phyloP scores from a whole-genome alignment of 2,888 invertebrate species.

The Callosobruchus maculatus region DNA sequence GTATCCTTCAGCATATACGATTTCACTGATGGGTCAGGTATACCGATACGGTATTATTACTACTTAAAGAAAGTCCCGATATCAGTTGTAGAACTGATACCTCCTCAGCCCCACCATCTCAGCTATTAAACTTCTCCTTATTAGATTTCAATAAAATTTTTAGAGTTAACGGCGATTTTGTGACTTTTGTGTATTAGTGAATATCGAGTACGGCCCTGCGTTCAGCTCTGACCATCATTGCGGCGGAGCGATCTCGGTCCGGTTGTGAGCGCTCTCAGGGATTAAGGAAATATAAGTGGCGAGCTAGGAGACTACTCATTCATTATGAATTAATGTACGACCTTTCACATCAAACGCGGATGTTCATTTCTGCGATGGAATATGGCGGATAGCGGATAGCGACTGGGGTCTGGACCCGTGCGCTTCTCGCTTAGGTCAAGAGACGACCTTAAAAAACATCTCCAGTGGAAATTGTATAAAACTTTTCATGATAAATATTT shows the following conservation, averaged over 20 bases:
- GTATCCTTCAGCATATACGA: too few relatives aligned
- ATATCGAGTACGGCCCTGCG: slow-evolving; percentile 15
- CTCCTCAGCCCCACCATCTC: too few relatives aligned
- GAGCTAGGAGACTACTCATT: slow-evolving; percentile 44
- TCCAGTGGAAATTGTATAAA: too few relatives aligned
- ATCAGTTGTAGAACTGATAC: too few relatives aligned
- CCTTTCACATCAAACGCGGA: slow-evolving; percentile 45
- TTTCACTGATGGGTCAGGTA: too few relatives aligned
- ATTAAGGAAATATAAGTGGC: slow-evolving; percentile 52
- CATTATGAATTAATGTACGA: slow-evolving; percentile 50
- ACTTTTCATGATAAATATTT: too few relatives aligned
- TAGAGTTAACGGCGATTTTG: neutral
- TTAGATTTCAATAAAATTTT: neutral
- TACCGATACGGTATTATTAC: too few relatives aligned
- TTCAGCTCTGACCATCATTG: slow-evolving; percentile 46
- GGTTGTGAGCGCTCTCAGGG: slow-evolving; percentile 44
- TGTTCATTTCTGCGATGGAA: slow-evolving; percentile 33
- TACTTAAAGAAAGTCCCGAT: neutral
- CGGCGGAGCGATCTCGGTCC: slow-evolving; percentile 42
- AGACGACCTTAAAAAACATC: neutral
- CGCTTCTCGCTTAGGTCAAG: neutral
- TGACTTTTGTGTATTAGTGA: neutral
- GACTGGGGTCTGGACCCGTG: neutral
- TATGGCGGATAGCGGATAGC: slow-evolving; percentile 6
- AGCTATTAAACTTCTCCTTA: neutral